phyloP scores from a whole-genome alignment of 2,797 vertebrate genomes.

The Helostoma temminkii region DNA sequence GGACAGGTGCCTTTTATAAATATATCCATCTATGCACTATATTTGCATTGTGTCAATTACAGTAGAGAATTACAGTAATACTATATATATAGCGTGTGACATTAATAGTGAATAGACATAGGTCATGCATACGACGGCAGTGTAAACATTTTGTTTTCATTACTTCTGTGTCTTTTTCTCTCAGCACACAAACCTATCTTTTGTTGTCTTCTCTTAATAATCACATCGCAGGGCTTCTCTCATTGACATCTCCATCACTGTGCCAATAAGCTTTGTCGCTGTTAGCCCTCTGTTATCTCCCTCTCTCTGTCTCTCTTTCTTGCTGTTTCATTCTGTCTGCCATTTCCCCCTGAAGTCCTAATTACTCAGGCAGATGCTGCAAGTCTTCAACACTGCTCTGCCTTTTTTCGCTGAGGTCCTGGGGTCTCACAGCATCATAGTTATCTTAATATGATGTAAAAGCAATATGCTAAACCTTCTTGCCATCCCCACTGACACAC shows the following conservation, averaged over 20 bases:
- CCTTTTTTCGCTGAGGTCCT: constrained; percentile 73
- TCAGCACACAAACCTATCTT: no score
- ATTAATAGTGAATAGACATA: constrained; percentile 17
- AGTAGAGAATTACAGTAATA: no score
- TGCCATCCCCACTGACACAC: constrained; percentile 59
- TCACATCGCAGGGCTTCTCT: constrained; percentile 36
- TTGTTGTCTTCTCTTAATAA: constrained; percentile 32
- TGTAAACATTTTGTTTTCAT: no score
- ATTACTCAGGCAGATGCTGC: constrained; percentile 80
- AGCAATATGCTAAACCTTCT: constrained; percentile 67
- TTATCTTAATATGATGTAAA: constrained; percentile 76
- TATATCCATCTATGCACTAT: neutral
- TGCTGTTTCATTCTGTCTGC: constrained; percentile 42
- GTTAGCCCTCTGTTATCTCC: constrained; percentile 28
- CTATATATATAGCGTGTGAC: neutral
- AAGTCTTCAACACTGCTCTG: constrained; percentile 70
- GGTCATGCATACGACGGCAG: neutral
- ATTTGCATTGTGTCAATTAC: constrained; percentile 6
- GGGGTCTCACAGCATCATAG: constrained; percentile 63
- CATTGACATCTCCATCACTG: constrained; percentile 50
- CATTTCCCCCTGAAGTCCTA: constrained; percentile 79
- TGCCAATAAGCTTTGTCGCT: constrained; percentile 29
- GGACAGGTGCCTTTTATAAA: neutral
- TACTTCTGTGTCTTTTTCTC: no score
- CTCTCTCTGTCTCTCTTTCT: constrained; percentile 23